A percentile compares a stretch with the other conserved stretches of the same genome.
Conservation (phyloP, 2,888 invertebrate genomes). For the Caenorhabditis japonica region DNA sequence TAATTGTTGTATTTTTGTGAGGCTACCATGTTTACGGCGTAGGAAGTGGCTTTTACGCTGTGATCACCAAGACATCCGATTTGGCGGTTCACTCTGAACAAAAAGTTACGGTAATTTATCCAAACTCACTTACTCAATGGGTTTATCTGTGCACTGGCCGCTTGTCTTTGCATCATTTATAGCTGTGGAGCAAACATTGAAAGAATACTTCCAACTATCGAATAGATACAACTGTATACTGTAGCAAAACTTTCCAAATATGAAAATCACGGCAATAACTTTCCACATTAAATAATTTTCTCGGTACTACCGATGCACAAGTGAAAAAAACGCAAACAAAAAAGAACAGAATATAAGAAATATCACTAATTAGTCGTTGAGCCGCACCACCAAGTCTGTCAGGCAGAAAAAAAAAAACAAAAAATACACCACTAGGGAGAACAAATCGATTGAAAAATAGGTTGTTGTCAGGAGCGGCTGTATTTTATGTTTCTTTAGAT, state of each 20-base stretch:
- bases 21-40: constrained; percentile 29
- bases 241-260: background rate
- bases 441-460: too few species aligned
- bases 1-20: constrained; percentile 3
- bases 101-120: background rate
- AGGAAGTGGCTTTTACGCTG: constrained; percentile 33
- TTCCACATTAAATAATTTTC: too few species aligned
- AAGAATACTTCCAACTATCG: constrained; percentile 31
- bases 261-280: background rate
- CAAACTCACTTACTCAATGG: constrained; percentile 20
- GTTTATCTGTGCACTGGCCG: constrained; percentile 29
- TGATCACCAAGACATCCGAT: constrained; percentile 25
- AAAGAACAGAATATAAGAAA: too few species aligned
- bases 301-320: too few species aligned
- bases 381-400: too few species aligned
- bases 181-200: constrained; percentile 39
- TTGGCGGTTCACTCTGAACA: constrained; percentile 21
- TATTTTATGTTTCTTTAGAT: too few species aligned
- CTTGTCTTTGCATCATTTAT: constrained; percentile 37
- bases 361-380: too few species aligned
- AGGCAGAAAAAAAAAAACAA: too few species aligned
- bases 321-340: too few species aligned
- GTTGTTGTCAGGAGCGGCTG: too few species aligned
- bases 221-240: constrained; percentile 34
- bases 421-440: too few species aligned